Base-by-base conservation (phyloP, 2,113 vertebrate species). In the Nettapus auritus region DNA sequence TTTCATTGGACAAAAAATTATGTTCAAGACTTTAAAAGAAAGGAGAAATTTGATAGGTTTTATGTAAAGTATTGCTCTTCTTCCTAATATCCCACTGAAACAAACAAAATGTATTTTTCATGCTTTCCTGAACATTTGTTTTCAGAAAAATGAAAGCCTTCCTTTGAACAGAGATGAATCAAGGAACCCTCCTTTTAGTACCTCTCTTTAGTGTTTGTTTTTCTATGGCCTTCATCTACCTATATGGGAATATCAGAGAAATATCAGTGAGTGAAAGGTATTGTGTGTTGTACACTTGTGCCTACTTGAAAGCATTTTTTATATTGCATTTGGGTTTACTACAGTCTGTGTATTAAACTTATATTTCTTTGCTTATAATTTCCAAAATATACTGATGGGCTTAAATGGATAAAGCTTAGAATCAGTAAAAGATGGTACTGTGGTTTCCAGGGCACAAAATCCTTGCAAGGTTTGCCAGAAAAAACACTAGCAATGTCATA, bases 21-120 rank as follows among this genome's bases (percentile, higher is more conserved):
- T 69, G 33, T 15, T 44, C 44, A 59, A 76, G 36, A 29, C 33
- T 12, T 74, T 68, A 13, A 15, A 28, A 50, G n/a, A 31, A 28
- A 73, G 31, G 20, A 56, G 33, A 68, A 75, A 69, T 26, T 22
- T 36, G 38, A 2, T 22, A 69, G 55, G 26, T 11, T 73, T 69
- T 42, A 81, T 21, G 8, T 11, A 28, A 7, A 56, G 0, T 8
- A 2, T 0, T 25, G 10, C 10, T 10, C 19, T 15, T 29, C 46
- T 33, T 59, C 60, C 73, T 52, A 3, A 53, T 38, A 26, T 22
- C 38, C 17, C 44, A 60, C 62, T 60, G 26, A 71, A 92, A 56
- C 7, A 60, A 71, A 25, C 31, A 34, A 79, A 76, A 38, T 4
- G 17, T 8, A 4, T 62, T 62, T 48, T 20, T 20, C 5, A 40